phyloP scores from a whole-genome alignment of 2,113 vertebrate genomes.

The Poeciliopsis retropinna region DNA sequence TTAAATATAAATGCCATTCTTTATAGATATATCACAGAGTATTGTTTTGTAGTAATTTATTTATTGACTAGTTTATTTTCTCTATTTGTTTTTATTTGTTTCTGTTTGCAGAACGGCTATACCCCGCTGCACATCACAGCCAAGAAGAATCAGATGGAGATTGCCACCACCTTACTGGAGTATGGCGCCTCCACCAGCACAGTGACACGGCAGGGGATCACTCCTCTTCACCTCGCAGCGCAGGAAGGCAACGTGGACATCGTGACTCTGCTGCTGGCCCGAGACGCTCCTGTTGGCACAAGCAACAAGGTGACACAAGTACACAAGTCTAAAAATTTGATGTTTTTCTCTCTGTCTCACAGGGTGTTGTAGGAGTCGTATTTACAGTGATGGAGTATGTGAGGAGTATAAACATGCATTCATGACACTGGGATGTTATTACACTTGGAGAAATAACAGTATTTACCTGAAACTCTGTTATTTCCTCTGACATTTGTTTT shows the following conservation, averaged over 20 bases:
- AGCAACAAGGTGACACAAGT: slow-evolving; percentile 88
- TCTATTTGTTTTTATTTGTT: not conserved
- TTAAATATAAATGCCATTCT: not conserved
- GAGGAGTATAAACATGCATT: not conserved
- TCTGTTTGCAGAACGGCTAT: slow-evolving; percentile 90
- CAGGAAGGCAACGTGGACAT: slow-evolving; percentile 97
- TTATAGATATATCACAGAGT: too few species aligned
- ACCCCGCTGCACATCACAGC: slow-evolving; percentile 96
- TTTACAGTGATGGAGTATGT: not conserved
- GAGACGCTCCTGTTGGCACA: slow-evolving; percentile 88
- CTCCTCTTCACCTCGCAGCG: slow-evolving; percentile 91
- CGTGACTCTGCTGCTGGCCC: slow-evolving; percentile 91
- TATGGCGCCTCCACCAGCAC: slow-evolving; percentile 93
- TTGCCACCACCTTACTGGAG: slow-evolving; percentile 94
- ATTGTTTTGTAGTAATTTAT: too few species aligned
- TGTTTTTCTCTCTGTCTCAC: not conserved
- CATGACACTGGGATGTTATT: not conserved
- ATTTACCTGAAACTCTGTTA: not conserved
- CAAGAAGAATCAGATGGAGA: slow-evolving; percentile 99
- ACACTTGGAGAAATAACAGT: not conserved
- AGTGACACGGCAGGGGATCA: slow-evolving; percentile 93
- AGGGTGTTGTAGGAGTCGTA: not conserved
- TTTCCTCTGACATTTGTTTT: slow-evolving; percentile 12
- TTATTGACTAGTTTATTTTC: not conserved
- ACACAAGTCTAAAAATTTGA: not conserved